Evolutionary conservation across 2,888 invertebrate genomes (phyloP), one percentile per base, ranked within the genome.

Genomic region (Cantharis rustica): DNA sequence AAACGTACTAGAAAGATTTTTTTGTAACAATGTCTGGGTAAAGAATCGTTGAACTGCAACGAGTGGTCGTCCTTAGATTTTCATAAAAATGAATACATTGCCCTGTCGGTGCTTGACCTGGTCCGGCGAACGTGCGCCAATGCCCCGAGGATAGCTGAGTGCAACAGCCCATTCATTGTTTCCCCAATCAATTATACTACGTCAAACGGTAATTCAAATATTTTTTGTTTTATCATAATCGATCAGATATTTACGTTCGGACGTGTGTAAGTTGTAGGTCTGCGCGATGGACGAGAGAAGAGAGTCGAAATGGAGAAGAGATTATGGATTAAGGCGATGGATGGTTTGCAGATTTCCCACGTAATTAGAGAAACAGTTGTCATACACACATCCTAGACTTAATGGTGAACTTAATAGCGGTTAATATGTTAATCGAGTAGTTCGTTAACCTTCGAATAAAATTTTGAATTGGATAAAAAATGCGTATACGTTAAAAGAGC

Each of bases 1-100:
- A 76, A 80, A 80, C 76, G 75, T 76, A 73, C 71, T 73, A 72
- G 74, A 72, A 63, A 71, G 76, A 66, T 79, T 80, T 80, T 79
- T 79, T 80, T 79, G 78, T 79, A 75, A 77, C 78, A 79, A 80
- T 80, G 80, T 80, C 80, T 80, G 80, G 79, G 78, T 75, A 62
- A 78, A 80, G 81, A 81, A 80, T 75, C 81, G 75, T 81, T 81
- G 81, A 81, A 81, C 81, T 79, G 80, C 85, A 86, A 85, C 86
- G 84, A 90, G 89, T 88, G 89, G 90, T 90, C 88, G 90, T 89
- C 90, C 90, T 90, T 90, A 90, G 88, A 88, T 89, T 87, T 87
- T 87, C 86, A 88, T 88, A 89, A 89, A 90, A 89, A 89, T 89
- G 86, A 87, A 88, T 88, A 87, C 89, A 88, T 89, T 89, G 89